Evolutionary conservation across 1,140 invertebrate genomes (phyloP).

Genomic region (Plectrocnemia conspersa): DNA sequence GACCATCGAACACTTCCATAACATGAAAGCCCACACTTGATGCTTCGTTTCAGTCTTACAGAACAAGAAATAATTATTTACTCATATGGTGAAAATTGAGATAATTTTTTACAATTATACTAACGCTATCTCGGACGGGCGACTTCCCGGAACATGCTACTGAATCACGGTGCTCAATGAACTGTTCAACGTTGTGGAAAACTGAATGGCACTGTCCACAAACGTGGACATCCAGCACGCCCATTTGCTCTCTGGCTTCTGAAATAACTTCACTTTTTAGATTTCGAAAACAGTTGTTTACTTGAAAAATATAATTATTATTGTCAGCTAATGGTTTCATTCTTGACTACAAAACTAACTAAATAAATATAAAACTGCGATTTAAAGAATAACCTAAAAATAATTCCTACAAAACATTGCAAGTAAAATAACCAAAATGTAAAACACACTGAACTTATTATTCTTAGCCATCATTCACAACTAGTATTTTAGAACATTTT

Average conservation of each 20-base stretch:
- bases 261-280: constrained; percentile 33
- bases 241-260: constrained; percentile 71
- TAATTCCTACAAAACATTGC: too few relatives aligned
- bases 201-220: constrained; percentile 74
- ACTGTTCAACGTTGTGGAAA: constrained; percentile 74
- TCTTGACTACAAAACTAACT: too few relatives aligned
- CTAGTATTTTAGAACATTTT: too few relatives aligned
- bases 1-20: constrained; percentile 71
- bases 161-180: constrained; percentile 62
- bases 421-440: too few relatives aligned
- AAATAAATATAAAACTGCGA: too few relatives aligned
- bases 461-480: too few relatives aligned
- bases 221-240: constrained; percentile 69
- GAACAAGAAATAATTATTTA: constrained; percentile 16
- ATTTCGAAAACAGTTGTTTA: too few relatives aligned
- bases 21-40: constrained; percentile 75
- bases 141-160: constrained; percentile 55
- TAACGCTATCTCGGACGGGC: constrained; percentile 54
- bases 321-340: too few relatives aligned
- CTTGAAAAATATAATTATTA: too few relatives aligned
- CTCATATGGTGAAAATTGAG: neutral
- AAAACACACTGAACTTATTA: too few relatives aligned
- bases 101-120: constrained; percentile 26
- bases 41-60: constrained; percentile 68
- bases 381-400: too few relatives aligned